These are phyloP conservation scores for Clarias laeviceps DNA, from an alignment of 2,797 vertebrate species.

Conservation along the genomic window DNA sequence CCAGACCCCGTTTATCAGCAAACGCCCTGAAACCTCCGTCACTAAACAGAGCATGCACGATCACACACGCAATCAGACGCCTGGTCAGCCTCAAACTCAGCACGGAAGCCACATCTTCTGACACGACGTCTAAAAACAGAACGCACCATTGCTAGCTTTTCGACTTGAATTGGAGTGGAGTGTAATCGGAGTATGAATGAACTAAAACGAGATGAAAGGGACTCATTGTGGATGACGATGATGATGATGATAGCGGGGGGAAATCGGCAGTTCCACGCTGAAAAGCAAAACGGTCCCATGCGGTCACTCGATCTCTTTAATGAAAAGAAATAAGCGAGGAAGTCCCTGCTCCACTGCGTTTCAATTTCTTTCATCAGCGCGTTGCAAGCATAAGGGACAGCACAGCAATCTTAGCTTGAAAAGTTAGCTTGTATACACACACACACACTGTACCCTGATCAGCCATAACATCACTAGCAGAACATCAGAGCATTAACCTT, in stretches of 20 bases:
- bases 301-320: no score
- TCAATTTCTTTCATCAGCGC: neutral
- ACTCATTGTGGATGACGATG: neutral
- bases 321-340: neutral
- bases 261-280: neutral
- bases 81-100: constrained; percentile 8
- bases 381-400: neutral
- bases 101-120: neutral
- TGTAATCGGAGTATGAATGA: neutral
- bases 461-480: no score
- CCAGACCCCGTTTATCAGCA: constrained; percentile 42
- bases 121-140: neutral
- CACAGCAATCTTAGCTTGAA: neutral
- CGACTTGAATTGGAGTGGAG: neutral
- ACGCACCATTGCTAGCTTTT: neutral
- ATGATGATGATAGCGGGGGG: no score
- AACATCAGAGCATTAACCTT: no score
- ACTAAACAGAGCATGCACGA: neutral
- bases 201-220: neutral
- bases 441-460: no score
- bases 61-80: neutral
- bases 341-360: neutral
- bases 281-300: neutral
- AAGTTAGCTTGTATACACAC: neutral
- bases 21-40: constrained; percentile 25